phyloP scores from a whole-genome alignment of 2,797 vertebrate species.

The Takifugu ocellatus region DNA sequence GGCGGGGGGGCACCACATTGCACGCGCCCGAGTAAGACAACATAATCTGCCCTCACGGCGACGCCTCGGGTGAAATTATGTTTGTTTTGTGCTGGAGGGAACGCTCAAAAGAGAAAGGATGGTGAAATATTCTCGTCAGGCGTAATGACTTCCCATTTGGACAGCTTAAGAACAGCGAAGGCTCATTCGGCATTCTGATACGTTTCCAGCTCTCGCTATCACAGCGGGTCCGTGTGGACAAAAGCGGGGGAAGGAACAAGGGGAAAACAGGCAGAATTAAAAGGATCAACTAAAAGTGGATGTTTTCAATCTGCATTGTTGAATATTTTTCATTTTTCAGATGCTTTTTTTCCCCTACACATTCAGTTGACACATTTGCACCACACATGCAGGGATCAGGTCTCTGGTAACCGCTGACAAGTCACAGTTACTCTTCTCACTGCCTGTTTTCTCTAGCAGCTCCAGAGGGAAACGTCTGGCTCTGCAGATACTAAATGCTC shows the following conservation, averaged over 20 bases:
- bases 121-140: conserved; percentile 65
- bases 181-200: conserved; percentile 39
- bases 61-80: conserved; percentile 43
- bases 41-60: conserved; percentile 57
- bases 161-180: conserved; percentile 48
- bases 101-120: conserved; percentile 63
- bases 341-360: too few species aligned
- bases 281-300: neutral
- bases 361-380: too few species aligned
- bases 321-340: too few species aligned
- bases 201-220: conserved; percentile 19
- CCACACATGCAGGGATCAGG: neutral
- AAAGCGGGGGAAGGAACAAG: neutral
- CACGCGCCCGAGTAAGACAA: conserved; percentile 60
- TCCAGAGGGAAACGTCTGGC: conserved; percentile 25
- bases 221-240: conserved; percentile 12
- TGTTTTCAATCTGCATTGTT: too few species aligned
- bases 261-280: neutral
- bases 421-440: conserved; percentile 12
- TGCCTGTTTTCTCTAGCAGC: conserved; percentile 16
- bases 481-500: conserved; percentile 36
- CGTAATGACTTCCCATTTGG: conserved; percentile 61
- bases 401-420: conserved; percentile 6
- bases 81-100: conserved; percentile 59
- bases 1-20: conserved; percentile 23